Percentiles rank a stretch among this genome's conserved stretches.
Evolutionary conservation across 2,888 invertebrate genomes (phyloP).

Genomic region (Griposia aprilina): DNA sequence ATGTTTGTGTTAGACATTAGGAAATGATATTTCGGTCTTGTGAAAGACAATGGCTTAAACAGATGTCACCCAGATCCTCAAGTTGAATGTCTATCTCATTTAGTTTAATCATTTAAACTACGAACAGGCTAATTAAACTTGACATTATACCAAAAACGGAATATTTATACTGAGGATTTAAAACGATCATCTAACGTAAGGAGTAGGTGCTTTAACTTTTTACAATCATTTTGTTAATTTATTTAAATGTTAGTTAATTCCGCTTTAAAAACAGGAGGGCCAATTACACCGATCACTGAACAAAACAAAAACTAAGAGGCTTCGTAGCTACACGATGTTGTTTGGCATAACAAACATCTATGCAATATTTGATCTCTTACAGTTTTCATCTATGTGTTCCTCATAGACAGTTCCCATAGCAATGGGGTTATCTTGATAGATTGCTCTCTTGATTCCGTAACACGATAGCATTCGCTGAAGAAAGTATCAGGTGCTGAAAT

Average conservation of each 20-base stretch:
- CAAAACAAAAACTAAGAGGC: constrained; percentile 5
- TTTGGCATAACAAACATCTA: constrained; percentile 49
- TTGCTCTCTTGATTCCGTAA: constrained; percentile 75
- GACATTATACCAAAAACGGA: constrained; percentile 48
- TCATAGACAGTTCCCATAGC: constrained; percentile 81
- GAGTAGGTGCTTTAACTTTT: neutral
- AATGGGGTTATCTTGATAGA: constrained; percentile 90
- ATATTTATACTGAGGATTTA: constrained; percentile 12
- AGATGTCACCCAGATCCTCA: constrained; percentile 41
- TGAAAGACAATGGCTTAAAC: constrained; percentile 17
- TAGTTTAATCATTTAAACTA: constrained; percentile 23
- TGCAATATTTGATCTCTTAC: constrained; percentile 71
- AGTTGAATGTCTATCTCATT: constrained; percentile 33
- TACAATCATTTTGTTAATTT: neutral
- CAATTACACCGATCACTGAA: constrained; percentile 15
- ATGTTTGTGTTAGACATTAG: constrained; percentile 4
- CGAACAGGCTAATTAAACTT: constrained; percentile 41
- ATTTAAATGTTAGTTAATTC: neutral
- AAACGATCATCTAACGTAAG: neutral
- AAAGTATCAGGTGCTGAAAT: constrained; percentile 69
- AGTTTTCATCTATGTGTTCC: constrained; percentile 72
- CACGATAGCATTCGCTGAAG: constrained; percentile 70
- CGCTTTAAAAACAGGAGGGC: constrained; percentile 47
- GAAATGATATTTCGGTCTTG: constrained; percentile 44
- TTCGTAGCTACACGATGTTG: constrained; percentile 9